phyloP scores from a whole-genome alignment of 2,113 vertebrate genomes.

The Ciconia stormi region DNA sequence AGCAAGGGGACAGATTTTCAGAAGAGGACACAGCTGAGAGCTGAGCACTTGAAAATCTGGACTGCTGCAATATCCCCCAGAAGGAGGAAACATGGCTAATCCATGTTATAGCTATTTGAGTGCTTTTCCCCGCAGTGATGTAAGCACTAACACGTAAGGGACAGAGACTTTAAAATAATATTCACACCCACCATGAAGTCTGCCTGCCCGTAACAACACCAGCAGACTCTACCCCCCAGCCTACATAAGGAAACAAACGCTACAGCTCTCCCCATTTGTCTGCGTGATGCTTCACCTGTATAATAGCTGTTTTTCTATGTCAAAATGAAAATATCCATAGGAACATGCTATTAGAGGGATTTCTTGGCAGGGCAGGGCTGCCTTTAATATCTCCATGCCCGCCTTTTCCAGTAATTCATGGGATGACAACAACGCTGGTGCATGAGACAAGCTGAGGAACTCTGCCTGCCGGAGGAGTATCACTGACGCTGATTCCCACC shows the following conservation, averaged over 20 bases:
- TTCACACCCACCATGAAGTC: not conserved
- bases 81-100: not conserved
- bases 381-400: not conserved
- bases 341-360: not conserved
- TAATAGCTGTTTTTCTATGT: not conserved
- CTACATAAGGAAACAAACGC: not conserved
- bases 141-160: not conserved
- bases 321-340: not conserved
- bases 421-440: not conserved
- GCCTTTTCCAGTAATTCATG: not conserved
- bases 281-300: fast-evolving
- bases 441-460: not conserved
- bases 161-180: not conserved
- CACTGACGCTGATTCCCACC: not conserved
- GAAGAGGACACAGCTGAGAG: not conserved
- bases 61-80: not conserved
- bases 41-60: not conserved
- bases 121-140: not conserved
- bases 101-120: not conserved
- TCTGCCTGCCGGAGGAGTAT: not conserved
- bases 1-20: not conserved
- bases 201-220: not conserved
- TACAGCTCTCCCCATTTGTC: not conserved
- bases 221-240: not conserved
- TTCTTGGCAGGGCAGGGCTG: not conserved